Percentiles rank a stretch among this genome's conserved stretches.
Evolutionary conservation across 2,888 invertebrate species (phyloP).

Genomic region (Exocentrus adspersus): DNA sequence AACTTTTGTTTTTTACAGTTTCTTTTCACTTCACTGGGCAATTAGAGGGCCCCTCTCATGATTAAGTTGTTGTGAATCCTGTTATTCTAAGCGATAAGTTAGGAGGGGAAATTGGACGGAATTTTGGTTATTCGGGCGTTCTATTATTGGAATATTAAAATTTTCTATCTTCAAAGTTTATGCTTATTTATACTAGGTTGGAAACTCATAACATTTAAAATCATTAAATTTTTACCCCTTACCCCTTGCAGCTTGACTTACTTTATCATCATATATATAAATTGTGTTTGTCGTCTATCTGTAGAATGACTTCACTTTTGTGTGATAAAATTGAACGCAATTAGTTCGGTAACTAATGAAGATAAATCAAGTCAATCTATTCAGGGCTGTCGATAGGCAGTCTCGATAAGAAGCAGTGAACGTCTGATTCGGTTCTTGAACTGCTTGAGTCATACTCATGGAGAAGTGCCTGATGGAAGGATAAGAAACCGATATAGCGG

Average conservation of each 20-base stretch:
- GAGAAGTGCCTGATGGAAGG: conserved; percentile 21
- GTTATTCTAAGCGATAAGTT: background rate
- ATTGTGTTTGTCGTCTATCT: too few relatives aligned
- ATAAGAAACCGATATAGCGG: conserved; percentile 27
- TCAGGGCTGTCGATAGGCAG: background rate
- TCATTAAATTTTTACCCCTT: too few relatives aligned
- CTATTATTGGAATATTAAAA: background rate
- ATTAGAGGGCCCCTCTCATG: conserved; percentile 34
- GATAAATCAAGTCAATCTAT: conserved; percentile 3
- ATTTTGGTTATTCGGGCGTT: background rate
- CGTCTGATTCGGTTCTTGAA: conserved; percentile 14
- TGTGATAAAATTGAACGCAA: too few relatives aligned
- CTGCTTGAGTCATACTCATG: conserved; percentile 21
- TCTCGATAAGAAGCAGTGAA: conserved; percentile 8
- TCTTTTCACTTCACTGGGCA: conserved; percentile 36
- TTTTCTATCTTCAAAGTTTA: too few relatives aligned
- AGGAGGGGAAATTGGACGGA: background rate
- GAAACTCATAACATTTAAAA: too few relatives aligned
- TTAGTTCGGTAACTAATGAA: background rate
- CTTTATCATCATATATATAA: too few relatives aligned
- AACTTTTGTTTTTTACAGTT: conserved; percentile 21
- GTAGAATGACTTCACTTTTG: too few relatives aligned
- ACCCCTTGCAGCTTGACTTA: too few relatives aligned
- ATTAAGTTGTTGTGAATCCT: conserved; percentile 35
- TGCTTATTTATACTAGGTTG: too few relatives aligned